phyloP scores from a whole-genome alignment of 1,140 invertebrate genomes.

The Trichonephila inaurata region DNA sequence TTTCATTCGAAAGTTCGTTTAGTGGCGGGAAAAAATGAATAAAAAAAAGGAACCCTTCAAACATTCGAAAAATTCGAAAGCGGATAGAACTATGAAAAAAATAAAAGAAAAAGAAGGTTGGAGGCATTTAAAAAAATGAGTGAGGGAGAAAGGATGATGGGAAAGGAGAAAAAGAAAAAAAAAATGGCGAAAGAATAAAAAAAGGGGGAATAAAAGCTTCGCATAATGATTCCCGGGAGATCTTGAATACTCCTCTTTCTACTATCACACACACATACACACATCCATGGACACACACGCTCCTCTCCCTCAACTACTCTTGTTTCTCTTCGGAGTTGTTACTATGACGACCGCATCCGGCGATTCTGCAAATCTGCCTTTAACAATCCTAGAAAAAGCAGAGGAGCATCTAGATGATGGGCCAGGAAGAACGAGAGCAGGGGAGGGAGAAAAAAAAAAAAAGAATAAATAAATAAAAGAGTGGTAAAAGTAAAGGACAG shows the following conservation, averaged over 20 bases:
- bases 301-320: neutral
- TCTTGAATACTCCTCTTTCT: conserved; percentile 47
- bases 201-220: conserved; percentile 50
- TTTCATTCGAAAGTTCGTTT: conserved; percentile 34
- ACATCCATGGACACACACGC: neutral
- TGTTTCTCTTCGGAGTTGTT: conserved; percentile 47
- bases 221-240: conserved; percentile 71
- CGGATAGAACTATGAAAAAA: neutral
- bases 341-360: conserved; percentile 57
- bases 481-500: neutral
- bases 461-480: neutral
- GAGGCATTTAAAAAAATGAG: neutral
- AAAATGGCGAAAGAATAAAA: neutral
- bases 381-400: conserved; percentile 45
- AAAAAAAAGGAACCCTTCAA: neutral
- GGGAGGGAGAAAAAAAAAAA: neutral
- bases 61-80: neutral
- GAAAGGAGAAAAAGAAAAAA: neutral
- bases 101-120: neutral
- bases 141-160: neutral
- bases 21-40: neutral
- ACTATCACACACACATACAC: conserved; percentile 34
- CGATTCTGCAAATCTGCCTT: conserved; percentile 67
- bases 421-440: neutral
- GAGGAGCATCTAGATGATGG: conserved; percentile 14